These are phyloP conservation scores for Semicossyphus pulcher DNA, from an alignment of 2,113 vertebrate genomes.

Conservation along the genomic window DNA sequence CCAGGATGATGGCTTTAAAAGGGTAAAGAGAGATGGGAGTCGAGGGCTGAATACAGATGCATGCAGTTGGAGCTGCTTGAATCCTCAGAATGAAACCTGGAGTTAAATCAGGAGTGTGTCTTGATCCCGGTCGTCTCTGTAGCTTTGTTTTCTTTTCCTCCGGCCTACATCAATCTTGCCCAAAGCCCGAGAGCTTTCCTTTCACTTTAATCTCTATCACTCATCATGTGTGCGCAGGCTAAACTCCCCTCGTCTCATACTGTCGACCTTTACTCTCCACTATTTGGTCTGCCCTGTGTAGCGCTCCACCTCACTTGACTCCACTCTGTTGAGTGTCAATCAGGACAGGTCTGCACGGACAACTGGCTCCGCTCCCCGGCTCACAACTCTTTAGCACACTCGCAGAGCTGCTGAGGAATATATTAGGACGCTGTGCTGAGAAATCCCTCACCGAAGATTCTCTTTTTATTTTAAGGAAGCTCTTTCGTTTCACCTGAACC, in stretches of 20 bases:
- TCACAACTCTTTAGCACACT: conserved; percentile 5
- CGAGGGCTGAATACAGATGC: conserved; percentile 64
- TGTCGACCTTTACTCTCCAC: conserved; percentile 63
- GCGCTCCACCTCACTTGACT: conserved; percentile 67
- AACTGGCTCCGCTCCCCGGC: not conserved
- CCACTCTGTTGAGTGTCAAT: conserved; percentile 59
- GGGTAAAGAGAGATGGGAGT: conserved; percentile 54
- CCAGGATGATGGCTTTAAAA: conserved; percentile 56
- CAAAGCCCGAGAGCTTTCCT: conserved; percentile 19
- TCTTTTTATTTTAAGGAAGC: not conserved
- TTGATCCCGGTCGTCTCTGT: conserved; percentile 35
- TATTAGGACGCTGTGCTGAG: not conserved
- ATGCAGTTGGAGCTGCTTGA: not conserved
- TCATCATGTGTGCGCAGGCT: conserved; percentile 50
- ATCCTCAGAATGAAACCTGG: conserved; percentile 35
- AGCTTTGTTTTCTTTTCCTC: conserved; percentile 48
- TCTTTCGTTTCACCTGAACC: not conserved
- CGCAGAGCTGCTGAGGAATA: not conserved
- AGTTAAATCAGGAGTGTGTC: conserved; percentile 39
- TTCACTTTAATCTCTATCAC: conserved; percentile 64
- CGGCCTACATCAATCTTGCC: conserved; percentile 49
- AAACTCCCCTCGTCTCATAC: conserved; percentile 58
- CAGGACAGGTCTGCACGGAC: conserved; percentile 32
- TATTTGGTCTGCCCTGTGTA: conserved; percentile 63
- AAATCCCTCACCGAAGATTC: not conserved